Evolutionary conservation across 1,140 invertebrate species (phyloP).

Genomic region (Leucophenga varia): DNA sequence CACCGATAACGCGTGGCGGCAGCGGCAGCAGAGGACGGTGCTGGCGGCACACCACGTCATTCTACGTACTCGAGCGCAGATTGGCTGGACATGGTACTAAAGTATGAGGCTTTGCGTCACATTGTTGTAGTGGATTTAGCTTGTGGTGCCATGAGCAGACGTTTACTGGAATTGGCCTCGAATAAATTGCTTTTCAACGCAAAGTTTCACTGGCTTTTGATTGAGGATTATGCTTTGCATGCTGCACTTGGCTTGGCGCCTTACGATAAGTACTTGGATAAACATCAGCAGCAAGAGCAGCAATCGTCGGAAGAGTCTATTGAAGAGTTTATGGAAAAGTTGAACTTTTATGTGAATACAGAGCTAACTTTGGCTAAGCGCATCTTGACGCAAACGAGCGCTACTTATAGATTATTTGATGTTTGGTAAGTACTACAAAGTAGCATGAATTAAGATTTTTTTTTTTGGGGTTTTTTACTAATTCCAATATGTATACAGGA

Average conservation of each 20-base stretch:
- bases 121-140: conserved; percentile 47
- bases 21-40: neutral
- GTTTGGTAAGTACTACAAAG: conserved; percentile 32
- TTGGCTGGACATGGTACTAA: conserved; percentile 41
- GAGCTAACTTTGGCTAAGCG: conserved; percentile 50
- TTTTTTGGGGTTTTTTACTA: no score
- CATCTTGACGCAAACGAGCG: conserved; percentile 16
- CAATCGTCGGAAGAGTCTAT: conserved; percentile 28
- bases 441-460: no score
- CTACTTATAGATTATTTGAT: conserved; percentile 42
- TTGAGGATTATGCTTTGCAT: conserved; percentile 51
- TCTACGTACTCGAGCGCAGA: conserved; percentile 9
- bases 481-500: conserved; percentile 47
- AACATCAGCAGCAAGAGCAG: conserved; percentile 5
- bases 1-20: neutral
- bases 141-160: conserved; percentile 43
- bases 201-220: conserved; percentile 55
- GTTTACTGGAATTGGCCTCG: conserved; percentile 48
- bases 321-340: conserved; percentile 47
- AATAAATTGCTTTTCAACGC: conserved; percentile 51
- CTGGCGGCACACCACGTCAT: neutral
- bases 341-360: conserved; percentile 54
- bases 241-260: conserved; percentile 3
- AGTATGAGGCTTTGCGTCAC: conserved; percentile 36
- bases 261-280: conserved; percentile 2